These are phyloP conservation scores for Phalacrocorax carbo DNA, from an alignment of 2,113 vertebrate genomes.

Conservation along the genomic window DNA sequence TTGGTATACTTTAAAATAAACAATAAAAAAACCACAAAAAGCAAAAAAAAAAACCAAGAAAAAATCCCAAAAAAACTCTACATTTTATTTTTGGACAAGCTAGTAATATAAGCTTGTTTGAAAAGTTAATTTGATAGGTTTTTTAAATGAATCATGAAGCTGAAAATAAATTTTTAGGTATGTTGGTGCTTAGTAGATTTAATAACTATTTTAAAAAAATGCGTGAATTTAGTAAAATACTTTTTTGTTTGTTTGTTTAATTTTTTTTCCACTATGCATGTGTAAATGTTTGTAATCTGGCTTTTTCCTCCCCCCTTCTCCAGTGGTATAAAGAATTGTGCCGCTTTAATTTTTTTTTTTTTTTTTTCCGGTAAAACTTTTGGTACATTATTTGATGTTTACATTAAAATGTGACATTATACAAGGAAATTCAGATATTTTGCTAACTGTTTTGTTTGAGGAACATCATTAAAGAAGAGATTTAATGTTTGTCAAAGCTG, in stretches of 20 bases:
- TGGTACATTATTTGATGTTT: constrained; percentile 96
- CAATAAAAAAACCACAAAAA: background rate
- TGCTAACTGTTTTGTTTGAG: constrained; percentile 88
- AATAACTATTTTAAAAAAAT: constrained; percentile 83
- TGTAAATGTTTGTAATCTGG: constrained; percentile 86
- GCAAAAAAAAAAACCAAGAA: background rate
- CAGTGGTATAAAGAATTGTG: constrained; percentile 84
- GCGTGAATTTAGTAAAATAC: constrained; percentile 82
- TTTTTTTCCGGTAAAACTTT: constrained; percentile 76
- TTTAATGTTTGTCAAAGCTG: constrained; percentile 75
- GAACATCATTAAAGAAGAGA: constrained; percentile 82
- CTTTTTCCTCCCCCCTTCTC: constrained; percentile 77
- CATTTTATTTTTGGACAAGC: constrained; percentile 78
- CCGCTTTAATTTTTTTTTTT: constrained; percentile 54
- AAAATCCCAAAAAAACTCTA: constrained; percentile 30
- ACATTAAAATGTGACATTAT: constrained; percentile 95
- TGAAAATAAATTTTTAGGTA: constrained; percentile 83
- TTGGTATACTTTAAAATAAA: constrained; percentile 69
- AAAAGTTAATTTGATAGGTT: constrained; percentile 82
- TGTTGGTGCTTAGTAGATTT: constrained; percentile 87
- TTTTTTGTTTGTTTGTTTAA: constrained; percentile 67
- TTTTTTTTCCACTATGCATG: constrained; percentile 86
- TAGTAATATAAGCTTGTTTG: constrained; percentile 79
- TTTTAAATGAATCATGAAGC: constrained; percentile 84
- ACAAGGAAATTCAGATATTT: constrained; percentile 87